These are phyloP conservation scores for Sebastes minor DNA, from an alignment of 2,797 vertebrate genomes.

Conservation along the genomic window DNA sequence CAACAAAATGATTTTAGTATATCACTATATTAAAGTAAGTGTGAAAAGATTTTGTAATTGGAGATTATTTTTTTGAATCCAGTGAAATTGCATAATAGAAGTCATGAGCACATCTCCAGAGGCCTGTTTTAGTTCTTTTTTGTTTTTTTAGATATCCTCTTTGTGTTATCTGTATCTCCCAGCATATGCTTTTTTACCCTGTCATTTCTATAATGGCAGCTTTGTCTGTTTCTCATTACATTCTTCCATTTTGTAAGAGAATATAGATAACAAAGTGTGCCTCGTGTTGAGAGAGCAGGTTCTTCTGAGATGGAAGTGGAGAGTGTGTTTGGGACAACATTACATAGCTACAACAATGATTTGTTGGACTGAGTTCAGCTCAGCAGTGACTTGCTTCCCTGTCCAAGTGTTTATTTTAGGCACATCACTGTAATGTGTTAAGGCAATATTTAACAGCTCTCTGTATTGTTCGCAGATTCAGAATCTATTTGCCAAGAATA, in stretches of 20 bases:
- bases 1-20: neutral
- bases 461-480: neutral
- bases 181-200: neutral
- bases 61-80: neutral
- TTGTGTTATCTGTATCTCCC: neutral
- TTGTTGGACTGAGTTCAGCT: conserved; percentile 20
- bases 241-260: neutral
- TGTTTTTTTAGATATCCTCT: neutral
- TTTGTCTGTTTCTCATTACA: neutral
- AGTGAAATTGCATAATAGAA: neutral
- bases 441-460: conserved; percentile 27
- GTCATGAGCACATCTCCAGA: neutral
- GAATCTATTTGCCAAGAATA: conserved; percentile 9
- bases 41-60: neutral
- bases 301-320: neutral
- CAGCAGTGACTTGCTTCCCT: conserved; percentile 9
- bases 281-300: neutral
- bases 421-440: conserved; percentile 26
- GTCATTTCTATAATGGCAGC: neutral
- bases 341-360: neutral
- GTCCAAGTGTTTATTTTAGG: conserved; percentile 39
- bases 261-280: neutral
- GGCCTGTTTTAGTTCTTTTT: neutral
- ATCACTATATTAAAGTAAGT: neutral
- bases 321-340: conserved; percentile 1